These are phyloP conservation scores for Chesias legatella DNA, from an alignment of 2,888 invertebrate species.

Conservation along the genomic window DNA sequence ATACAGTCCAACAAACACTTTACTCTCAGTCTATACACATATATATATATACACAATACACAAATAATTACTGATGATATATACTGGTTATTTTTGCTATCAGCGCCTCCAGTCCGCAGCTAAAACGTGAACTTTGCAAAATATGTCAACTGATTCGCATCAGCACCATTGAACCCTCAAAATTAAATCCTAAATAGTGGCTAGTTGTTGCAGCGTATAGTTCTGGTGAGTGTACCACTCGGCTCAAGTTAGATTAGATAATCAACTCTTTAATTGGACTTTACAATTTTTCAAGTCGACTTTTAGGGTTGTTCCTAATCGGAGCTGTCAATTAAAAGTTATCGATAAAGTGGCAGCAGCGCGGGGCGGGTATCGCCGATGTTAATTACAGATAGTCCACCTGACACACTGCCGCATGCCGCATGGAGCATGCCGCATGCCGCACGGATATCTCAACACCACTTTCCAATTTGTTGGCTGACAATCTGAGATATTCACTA, in stretches of 20 bases:
- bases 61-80: no score
- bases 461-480: constrained; percentile 31
- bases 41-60: no score
- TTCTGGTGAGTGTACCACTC: not conserved
- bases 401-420: constrained; percentile 24
- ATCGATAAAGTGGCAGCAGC: constrained; percentile 35
- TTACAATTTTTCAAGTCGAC: constrained; percentile 27
- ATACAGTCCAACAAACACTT: no score
- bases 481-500: constrained; percentile 33
- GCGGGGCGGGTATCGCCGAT: constrained; percentile 57
- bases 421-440: no score
- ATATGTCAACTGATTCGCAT: no score
- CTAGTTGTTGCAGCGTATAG: no score
- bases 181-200: no score
- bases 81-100: no score
- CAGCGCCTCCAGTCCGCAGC: no score
- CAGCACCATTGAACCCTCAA: no score
- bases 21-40: no score
- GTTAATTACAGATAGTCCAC: constrained; percentile 64
- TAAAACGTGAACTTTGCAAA: no score
- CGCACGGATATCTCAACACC: constrained; percentile 21
- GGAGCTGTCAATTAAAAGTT: constrained; percentile 48
- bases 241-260: constrained; percentile 23
- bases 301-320: constrained; percentile 39
- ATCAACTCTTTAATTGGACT: constrained; percentile 32